Evolutionary conservation across 2,113 vertebrate species (phyloP), one percentile per base, ranked within the genome.

Genomic region (Neotoma lepida): DNA sequence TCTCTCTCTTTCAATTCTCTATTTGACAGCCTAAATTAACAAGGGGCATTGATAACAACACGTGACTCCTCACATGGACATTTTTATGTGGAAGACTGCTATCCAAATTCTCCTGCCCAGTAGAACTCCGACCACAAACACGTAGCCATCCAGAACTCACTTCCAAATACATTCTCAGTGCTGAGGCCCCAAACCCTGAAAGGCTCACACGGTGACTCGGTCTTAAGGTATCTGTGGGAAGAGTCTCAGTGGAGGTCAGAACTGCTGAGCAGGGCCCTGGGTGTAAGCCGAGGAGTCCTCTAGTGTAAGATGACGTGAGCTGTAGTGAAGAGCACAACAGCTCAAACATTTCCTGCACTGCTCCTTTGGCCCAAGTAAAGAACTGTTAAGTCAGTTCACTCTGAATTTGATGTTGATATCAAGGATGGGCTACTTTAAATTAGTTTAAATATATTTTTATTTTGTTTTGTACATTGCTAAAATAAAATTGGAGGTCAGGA

Each of bases 1-100:
- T 94, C n/a, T 81, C 92, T 80, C 94, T 95, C 94, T 93, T 96
- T 97, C 97, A 30, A 41, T 63, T 97, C 61, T 93, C 96, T 95
- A 93, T 96, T 94, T 96, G 97, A 97, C 96, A 97, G 87, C 93
- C 96, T 97, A 97, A 98, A 97, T 98, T 98, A 98, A 98, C 97
- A 97, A 97, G 97, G 92, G 96, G 96, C 94, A 97, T 96, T 95
- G 95, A 95, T 94, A 97, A 96, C 95, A 97, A 95, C 95, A 95
- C 95, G n/a, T 54, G 63, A 88, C 89, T 82, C 70, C 76, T 86
- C 93, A 92, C 93, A 78, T 73, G 87, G 78, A 93, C 22, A 61
- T 76, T 35, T 18, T 1, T 46, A 49, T 6, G 20, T 46, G 15
- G 33, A 70, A 96, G 80, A 76, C 64, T 2, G 9, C 97, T 97